Base-by-base conservation (phyloP, 2,113 vertebrate species). In the Hipposideros armiger region DNA sequence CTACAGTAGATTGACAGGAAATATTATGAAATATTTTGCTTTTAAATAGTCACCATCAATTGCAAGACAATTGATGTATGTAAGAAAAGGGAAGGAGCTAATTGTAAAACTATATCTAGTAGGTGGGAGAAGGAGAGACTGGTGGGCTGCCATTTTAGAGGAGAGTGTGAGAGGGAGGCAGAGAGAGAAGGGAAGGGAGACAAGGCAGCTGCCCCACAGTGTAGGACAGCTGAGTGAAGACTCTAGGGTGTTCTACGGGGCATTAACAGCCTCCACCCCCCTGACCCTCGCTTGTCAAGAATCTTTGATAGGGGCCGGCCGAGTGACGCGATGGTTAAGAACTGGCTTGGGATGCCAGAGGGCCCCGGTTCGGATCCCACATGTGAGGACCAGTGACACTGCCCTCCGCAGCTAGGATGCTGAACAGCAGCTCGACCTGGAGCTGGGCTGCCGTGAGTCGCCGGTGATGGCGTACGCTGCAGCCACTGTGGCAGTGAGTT, bases 191-290 rank as follows among this genome's bases (percentile, higher is more conserved):
- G 28, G 62, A 85, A 17, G 64, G 40, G 32, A 77, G 16, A 52
- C 1, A 13, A n/a, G 30, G 54, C 26, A 42, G 14, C 20, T 30
- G 15, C 52, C 13, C 1, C 22, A 1, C 0, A 0, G 8, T 26
- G 11, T 28, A 58, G 47, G 40, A 11, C 19, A 67, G 54, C 28
- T 7, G 40, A 64, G 80, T 32, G 5, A 15, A 66, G 47, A 74
- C 20, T 56, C 36, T 7, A n/a, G 42, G 32, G 26, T 7, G 17
- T 36, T 52, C 47, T 54, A 52, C 2, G 1, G 62, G 6, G 7
- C 85, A 36, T 74, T 58, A 26, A 11, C 70, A 28, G 70, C 54
- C 64, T 40, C 0, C 7, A 7, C 28, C 50, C 7, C 42, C 45
- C 10, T 26, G 36, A 11, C 19, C 19, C 28, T 60, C 36, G 36